phyloP scores from a whole-genome alignment of 2,797 vertebrate species.

The Chloroceryle amazona region DNA sequence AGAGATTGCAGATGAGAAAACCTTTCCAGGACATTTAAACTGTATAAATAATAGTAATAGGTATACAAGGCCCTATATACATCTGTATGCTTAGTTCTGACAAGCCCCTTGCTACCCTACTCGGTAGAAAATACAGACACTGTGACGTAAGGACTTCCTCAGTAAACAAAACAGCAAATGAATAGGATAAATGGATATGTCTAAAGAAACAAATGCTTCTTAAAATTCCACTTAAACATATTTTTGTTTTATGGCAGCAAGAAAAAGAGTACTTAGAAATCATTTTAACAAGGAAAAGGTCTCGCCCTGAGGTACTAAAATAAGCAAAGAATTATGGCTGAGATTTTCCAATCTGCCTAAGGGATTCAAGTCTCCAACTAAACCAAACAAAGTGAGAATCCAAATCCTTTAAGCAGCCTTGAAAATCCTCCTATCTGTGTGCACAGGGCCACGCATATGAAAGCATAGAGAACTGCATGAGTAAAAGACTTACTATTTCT shows the following conservation, averaged over 20 bases:
- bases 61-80: background rate
- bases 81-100: background rate
- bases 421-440: background rate
- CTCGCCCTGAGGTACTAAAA: background rate
- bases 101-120: background rate
- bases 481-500: background rate
- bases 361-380: background rate
- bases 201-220: background rate
- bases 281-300: background rate
- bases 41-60: background rate
- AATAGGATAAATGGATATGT: background rate
- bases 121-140: background rate
- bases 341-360: constrained; percentile 18
- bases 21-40: background rate
- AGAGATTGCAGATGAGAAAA: background rate
- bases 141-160: background rate
- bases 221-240: background rate
- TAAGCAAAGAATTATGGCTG: constrained; percentile 3
- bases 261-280: background rate
- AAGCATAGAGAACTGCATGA: background rate
- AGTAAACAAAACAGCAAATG: background rate
- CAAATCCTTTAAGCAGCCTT: background rate
- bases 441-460: background rate
- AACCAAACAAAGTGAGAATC: constrained; percentile 1
- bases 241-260: background rate